Evolutionary conservation across 2,113 vertebrate species (phyloP), one percentile per base, ranked within the genome.

Genomic region (Nothoprocta perdicaria): DNA sequence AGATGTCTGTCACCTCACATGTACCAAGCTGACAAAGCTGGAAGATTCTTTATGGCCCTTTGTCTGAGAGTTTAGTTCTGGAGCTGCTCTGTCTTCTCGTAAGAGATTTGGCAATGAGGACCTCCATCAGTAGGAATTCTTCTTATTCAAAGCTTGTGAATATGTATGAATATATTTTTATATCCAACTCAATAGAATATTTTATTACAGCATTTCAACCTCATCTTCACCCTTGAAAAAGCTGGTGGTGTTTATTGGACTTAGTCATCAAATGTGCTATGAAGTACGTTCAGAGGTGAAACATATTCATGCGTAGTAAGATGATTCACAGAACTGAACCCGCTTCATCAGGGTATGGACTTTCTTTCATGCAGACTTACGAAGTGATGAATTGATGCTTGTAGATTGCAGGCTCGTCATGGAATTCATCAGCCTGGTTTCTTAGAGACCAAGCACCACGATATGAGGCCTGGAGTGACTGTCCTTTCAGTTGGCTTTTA

Each of bases 51-150:
- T n/a, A 80, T 23, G 72, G 29, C 52, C 38, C 14, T 68, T 89
- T 81, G 66, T 41, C 72, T 72, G 67, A 58, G 53, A 26, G 23
- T 69, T 88, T 77, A 77, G 72, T 89, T 96, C 35, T 19, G 87
- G 35, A 61, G 31, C 66, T 84, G 12, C n/a, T 65, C n/a, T 69
- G 3, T 85, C 74, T 33, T 66, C n/a, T 65, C 57, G 16, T 73
- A 40, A 48, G 68, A 76, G 67, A 72, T 52, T 76, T 84, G 66
- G 46, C 75, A 55, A 3, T 27, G 15, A 33, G 17, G 33, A 78
- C 21, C 18, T 73, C 43, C 17, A 3, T 22, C 68, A 22, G 31
- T 50, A 66, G 4, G 3, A 50, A 35, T 61, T 91, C 94, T 80
- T 89, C 40, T 65, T 2, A 75, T 67, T 80, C 35, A 61, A 22